Percentiles rank a stretch among this genome's conserved stretches.
These are phyloP conservation scores for Premnoplex brunnescens DNA, from an alignment of 2,797 vertebrate genomes.

Conservation along the genomic window DNA sequence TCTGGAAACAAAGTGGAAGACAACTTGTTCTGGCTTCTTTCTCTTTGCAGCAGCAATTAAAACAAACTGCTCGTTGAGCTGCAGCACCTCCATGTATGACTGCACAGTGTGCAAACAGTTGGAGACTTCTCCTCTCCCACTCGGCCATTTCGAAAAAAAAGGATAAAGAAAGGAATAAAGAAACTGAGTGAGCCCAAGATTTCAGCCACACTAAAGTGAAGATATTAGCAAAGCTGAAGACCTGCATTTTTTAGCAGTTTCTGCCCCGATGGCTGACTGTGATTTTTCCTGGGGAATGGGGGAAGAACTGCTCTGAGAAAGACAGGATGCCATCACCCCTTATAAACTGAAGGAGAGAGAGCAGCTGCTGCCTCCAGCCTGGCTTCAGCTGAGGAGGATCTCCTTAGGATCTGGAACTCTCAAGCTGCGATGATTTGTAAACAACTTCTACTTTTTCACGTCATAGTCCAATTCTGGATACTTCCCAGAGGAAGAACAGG, in stretches of 20 bases:
- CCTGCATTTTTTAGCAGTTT: neutral
- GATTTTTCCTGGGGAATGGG: neutral
- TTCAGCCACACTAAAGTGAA: neutral
- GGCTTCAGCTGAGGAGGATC: neutral
- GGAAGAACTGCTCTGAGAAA: neutral
- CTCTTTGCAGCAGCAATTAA: constrained; percentile 25
- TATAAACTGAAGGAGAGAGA: neutral
- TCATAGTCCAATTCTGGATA: constrained; percentile 13
- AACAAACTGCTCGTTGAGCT: constrained; percentile 27
- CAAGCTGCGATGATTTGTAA: constrained; percentile 45
- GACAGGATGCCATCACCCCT: neutral
- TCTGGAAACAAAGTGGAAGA: constrained; percentile 54
- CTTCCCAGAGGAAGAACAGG: constrained; percentile 13
- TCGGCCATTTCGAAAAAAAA: constrained; percentile 8
- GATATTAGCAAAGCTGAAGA: constrained; percentile 40
- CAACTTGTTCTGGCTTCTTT: constrained; percentile 47
- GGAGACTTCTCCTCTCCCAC: neutral
- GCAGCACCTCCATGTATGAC: constrained; percentile 27
- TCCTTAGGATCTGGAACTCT: neutral
- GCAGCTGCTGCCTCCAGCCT: constrained; percentile 16
- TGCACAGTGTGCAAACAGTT: neutral
- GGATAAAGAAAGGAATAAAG: constrained; percentile 2
- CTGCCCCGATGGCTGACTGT: constrained; percentile 11
- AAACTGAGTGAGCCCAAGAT: neutral
- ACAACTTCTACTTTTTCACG: constrained; percentile 40